Evolutionary conservation across 2,797 vertebrate species (phyloP).

Genomic region (Myiothlypis coronata): DNA sequence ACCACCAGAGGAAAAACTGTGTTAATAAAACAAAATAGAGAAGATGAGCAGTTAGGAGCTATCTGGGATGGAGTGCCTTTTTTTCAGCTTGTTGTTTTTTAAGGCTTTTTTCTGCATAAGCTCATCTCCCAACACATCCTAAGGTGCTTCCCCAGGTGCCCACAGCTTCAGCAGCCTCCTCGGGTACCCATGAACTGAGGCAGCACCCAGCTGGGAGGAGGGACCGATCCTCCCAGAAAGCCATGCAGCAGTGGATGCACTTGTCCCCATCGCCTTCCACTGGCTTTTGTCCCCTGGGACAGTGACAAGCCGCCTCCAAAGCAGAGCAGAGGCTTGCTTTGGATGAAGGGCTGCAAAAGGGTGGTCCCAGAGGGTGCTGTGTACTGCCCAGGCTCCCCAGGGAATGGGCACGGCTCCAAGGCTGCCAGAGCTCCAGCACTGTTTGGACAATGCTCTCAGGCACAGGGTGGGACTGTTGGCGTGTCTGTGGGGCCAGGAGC

Average conservation of each 20-base stretch:
- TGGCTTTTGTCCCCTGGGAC: neutral
- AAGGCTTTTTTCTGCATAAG: neutral
- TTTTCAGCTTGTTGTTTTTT: neutral
- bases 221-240: accelerated
- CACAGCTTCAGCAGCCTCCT: neutral
- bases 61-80: neutral
- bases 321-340: neutral
- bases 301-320: neutral
- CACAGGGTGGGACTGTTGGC: neutral
- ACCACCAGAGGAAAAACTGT: neutral
- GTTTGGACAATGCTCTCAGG: neutral
- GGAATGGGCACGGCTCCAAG: accelerated
- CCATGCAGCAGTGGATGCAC: neutral
- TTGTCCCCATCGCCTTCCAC: neutral
- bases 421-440: neutral
- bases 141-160: neutral
- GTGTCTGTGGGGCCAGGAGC: neutral
- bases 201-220: neutral
- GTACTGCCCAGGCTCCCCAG: neutral
- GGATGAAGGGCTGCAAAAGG: neutral
- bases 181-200: accelerated
- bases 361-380: neutral
- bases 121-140: neutral
- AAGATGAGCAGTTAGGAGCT: neutral
- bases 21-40: neutral